Base-by-base conservation (phyloP, 2,888 invertebrate genomes). In the Pandemis cinnamomeana region DNA sequence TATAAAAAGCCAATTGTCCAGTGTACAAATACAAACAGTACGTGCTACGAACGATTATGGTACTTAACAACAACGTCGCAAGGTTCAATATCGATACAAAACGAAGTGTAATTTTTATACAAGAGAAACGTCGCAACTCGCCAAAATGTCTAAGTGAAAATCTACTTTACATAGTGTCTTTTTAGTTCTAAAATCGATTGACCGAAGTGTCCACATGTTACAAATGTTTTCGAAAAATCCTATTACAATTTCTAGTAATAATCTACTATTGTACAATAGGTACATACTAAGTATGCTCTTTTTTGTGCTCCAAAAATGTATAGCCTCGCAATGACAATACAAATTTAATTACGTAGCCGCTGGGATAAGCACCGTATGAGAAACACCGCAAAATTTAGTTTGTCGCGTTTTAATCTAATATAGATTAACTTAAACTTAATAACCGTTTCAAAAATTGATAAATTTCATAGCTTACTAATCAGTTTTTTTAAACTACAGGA, bases 241-340 rank as follows among this genome's bases (percentile, higher is more conserved):
- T 60, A 77, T 72, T 67, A 76, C 41, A n/a, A 27, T 72, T 15
- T 42, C 69, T 73, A 73, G 15, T 71, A 68, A 11, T 46, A 64
- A 61, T 69, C 58, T 44, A 63, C 20, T 20, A 44, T 62, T 64
- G 55, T 48, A 20, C 58, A 60, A 15, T 64, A 72, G 13, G 46
- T 63, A 72, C 44, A 66, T 53, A 41, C 66, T 69, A 75, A 75
- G 69, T 76, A 71, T 75, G 78, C 75, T 77, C 76, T 67, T 62
- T 62, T 82, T 86, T 85, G 84, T 86, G 86, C 84, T 77, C 51
- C 5, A 2, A 67, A 73, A 48, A 69, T 74, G 75, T 77, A 41
- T 10, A 61, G n/a, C 10, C n/a, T 60, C 10, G 13, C 27, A 58
- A 53, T n/a, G 53, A 53, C 67, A 46, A 71, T 46, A 63, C 36